phyloP scores from a whole-genome alignment of 92 coral and sea anemone genomes.

The Phenganax stokvisi region DNA sequence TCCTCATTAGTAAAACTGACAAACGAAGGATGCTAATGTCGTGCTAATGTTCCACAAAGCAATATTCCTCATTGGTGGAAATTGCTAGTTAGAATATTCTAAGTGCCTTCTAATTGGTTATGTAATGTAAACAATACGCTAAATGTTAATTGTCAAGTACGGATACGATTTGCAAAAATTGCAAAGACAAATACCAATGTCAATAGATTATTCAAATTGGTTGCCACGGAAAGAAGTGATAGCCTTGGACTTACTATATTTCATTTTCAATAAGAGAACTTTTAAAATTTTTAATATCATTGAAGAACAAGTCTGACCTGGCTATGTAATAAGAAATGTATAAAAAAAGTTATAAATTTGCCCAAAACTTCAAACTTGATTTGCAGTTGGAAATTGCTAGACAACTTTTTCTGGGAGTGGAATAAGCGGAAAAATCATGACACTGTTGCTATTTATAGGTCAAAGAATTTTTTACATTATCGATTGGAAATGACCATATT shows the following conservation, averaged over 20 bases:
- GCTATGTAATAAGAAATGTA: not conserved
- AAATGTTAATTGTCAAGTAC: not conserved
- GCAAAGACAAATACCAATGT: not conserved
- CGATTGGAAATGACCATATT: too few relatives aligned
- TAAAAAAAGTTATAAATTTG: too few relatives aligned
- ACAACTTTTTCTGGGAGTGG: too few relatives aligned
- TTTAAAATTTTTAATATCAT: not conserved
- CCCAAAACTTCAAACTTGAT: not conserved
- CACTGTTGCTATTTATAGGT: too few relatives aligned
- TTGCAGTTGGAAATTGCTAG: not conserved
- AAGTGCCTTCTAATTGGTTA: not conserved
- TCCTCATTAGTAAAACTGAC: not conserved
- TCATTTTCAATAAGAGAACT: not conserved
- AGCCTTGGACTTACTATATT: not conserved
- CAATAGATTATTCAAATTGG: constrained; percentile 20
- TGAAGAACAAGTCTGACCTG: not conserved
- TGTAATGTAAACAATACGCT: not conserved
- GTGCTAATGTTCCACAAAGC: not conserved
- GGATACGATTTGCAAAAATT: not conserved
- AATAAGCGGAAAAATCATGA: too few relatives aligned
- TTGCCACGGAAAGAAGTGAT: not conserved
- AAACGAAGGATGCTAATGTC: not conserved
- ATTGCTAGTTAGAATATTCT: constrained; percentile 3
- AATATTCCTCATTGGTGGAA: constrained; percentile 14
- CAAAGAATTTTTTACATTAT: too few relatives aligned